A percentile compares a stretch with the other conserved stretches of the same genome.
Evolutionary conservation across 2,113 vertebrate genomes (phyloP).

Genomic region (Lamprotornis superbus): DNA sequence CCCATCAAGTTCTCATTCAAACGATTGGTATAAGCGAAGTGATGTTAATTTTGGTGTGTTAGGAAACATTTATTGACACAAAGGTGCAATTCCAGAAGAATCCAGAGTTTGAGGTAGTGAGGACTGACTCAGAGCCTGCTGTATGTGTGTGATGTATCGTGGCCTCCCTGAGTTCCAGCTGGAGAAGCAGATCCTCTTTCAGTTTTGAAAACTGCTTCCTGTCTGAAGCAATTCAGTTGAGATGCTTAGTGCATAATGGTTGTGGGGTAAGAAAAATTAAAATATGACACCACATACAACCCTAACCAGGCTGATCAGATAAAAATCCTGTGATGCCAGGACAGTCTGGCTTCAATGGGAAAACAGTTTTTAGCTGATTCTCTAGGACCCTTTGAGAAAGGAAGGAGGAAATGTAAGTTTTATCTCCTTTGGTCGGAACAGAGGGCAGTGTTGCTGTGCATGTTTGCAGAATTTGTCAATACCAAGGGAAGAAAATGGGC

Average conservation of each 20-base stretch:
- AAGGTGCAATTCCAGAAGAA: neutral
- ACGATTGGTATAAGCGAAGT: neutral
- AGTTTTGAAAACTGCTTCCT: constrained; percentile 7
- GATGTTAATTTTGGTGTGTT: neutral
- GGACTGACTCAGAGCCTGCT: neutral
- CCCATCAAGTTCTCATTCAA: neutral
- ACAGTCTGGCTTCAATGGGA: neutral
- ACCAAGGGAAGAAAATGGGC: constrained; percentile 25
- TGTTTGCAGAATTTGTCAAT: constrained; percentile 3
- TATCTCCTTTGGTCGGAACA: neutral
- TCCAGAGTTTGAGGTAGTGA: neutral
- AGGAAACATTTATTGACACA: neutral
- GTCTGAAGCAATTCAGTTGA: neutral
- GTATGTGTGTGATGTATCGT: neutral
- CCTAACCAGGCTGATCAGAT: neutral
- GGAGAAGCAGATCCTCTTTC: constrained; percentile 22
- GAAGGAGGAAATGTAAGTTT: neutral
- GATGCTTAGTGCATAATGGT: neutral
- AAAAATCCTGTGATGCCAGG: neutral
- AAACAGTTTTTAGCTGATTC: neutral
- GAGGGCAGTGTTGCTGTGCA: neutral
- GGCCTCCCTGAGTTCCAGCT: neutral
- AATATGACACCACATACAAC: neutral
- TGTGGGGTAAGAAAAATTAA: neutral
- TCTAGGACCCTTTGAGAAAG: neutral